Base-by-base conservation (phyloP, 2,113 vertebrate species). In the Urocolius indicus region DNA sequence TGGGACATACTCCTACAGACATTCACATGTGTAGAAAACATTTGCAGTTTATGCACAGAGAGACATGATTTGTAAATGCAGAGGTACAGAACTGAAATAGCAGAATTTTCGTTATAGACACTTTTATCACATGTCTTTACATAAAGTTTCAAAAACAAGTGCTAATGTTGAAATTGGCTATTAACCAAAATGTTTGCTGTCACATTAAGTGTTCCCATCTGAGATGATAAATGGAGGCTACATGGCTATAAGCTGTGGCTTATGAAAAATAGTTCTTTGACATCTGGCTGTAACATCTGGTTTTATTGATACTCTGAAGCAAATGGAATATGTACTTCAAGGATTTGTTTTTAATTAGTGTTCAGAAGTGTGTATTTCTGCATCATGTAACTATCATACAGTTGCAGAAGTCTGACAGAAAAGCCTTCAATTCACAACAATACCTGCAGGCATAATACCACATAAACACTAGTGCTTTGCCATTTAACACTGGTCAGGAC, bases 261-360 rank as follows among this genome's bases (percentile, higher is more conserved):
- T 95, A 95, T 96, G 95, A 98, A 96, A 97, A 98, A 97, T 95
- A 94, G 87, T 91, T 96, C 96, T 90, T 87, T 98, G 97, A 97
- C 97, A 98, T 98, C 97, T 97, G 97, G 94, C 89, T 95, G 46
- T 58, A 94, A 97, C 96, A 98, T 98, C 97, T 98, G 98, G 94
- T 93, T 97, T 96, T 95, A 84, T 95, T 87, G 83, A 94, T 96
- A 82, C 63, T 66, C 89, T 80, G 82, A 94, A 97, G 95, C 65
- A 94, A 97, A 95, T 87, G 87, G 90, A 74, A 92, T 85, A 96
- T 49, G 59, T 71, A 78, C 78, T 97, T 94, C 54, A 80, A 93
- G 81, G 41, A 32, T 86, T 89, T 89, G 94, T 30, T 87, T 88
- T 84, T 84, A 95, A 95, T 92, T 94, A 82, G 38, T 55, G 85